Conservation (phyloP, 2,888 invertebrate species). For the Drosophila siamana region DNA sequence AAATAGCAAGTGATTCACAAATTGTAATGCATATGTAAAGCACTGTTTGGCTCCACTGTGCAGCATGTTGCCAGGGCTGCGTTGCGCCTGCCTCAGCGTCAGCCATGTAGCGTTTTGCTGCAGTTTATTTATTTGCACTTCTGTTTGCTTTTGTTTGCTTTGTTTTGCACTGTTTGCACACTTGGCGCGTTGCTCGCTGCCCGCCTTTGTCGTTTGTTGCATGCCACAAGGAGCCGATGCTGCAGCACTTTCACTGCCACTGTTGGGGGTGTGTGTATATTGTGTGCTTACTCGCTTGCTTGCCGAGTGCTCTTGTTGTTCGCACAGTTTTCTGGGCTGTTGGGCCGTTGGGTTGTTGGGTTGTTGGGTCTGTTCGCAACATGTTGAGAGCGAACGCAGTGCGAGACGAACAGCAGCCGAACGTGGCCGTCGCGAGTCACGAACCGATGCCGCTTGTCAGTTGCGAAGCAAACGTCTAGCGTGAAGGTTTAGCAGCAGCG, state of each 20-base stretch:
- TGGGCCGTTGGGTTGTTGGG: conserved; percentile 5
- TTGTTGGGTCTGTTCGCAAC: conserved; percentile 45
- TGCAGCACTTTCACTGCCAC: conserved; percentile 44
- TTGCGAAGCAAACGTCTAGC: conserved; percentile 77
- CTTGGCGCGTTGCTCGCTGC: no score
- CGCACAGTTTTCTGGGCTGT: conserved; percentile 1
- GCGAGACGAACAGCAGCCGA: conserved; percentile 46
- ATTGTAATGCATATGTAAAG: not conserved
- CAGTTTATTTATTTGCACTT: conserved; percentile 47
- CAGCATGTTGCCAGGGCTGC: conserved; percentile 9
- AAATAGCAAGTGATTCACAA: not conserved
- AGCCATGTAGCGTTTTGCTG: conserved; percentile 3
- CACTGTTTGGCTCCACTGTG: conserved; percentile 21
- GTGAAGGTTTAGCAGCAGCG: conserved; percentile 68
- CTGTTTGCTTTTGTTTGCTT: conserved; percentile 33
- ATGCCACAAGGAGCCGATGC: conserved; percentile 13
- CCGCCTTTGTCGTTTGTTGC: no score
- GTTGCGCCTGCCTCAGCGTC: no score
- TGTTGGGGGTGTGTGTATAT: no score
- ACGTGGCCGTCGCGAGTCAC: conserved; percentile 33
- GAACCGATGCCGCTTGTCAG: conserved; percentile 61
- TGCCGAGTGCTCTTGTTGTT: no score
- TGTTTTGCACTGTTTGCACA: conserved; percentile 29
- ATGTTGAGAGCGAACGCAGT: conserved; percentile 57
- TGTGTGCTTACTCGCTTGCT: no score